These are phyloP conservation scores for Parnassius orleans DNA, from an alignment of 2,888 invertebrate genomes.

Conservation along the genomic window DNA sequence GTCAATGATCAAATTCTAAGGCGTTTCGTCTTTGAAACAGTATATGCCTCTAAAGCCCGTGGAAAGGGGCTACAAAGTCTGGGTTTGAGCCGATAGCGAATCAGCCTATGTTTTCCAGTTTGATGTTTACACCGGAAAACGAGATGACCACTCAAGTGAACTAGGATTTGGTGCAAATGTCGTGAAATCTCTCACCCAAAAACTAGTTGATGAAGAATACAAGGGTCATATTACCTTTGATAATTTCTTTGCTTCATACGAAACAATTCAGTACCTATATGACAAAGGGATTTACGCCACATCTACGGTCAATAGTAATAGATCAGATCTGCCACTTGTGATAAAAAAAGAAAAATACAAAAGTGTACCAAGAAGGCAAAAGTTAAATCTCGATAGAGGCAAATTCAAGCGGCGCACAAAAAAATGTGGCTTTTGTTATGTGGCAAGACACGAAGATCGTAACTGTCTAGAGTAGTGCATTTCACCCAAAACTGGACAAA, in stretches of 20 bases:
- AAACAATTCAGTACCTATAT: slow-evolving; percentile 23
- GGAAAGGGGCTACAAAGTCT: neutral
- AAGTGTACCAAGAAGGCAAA: slow-evolving; percentile 23
- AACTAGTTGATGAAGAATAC: slow-evolving; percentile 24
- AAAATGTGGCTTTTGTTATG: slow-evolving; percentile 25
- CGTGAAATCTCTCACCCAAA: slow-evolving; percentile 25
- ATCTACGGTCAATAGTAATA: slow-evolving; percentile 22
- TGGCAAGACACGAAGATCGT: slow-evolving; percentile 27
- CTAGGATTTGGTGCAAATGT: slow-evolving; percentile 27
- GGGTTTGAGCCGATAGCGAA: neutral
- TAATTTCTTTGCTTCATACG: slow-evolving; percentile 14
- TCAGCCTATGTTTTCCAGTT: neutral
- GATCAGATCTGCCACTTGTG: slow-evolving; percentile 27
- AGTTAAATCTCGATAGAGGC: slow-evolving; percentile 25
- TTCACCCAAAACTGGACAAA: slow-evolving; percentile 23
- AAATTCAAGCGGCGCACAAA: slow-evolving; percentile 27
- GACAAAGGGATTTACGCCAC: slow-evolving; percentile 23
- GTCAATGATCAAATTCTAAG: neutral
- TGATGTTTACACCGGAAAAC: slow-evolving; percentile 3
- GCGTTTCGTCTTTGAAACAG: neutral
- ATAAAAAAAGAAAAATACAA: slow-evolving; percentile 23
- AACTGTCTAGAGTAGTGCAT: slow-evolving; percentile 24
- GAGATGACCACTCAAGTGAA: slow-evolving; percentile 21
- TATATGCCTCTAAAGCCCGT: neutral
- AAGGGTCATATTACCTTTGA: slow-evolving; percentile 23